Conservation (phyloP, 2,888 invertebrate species). For the Phengaris alcon region DNA sequence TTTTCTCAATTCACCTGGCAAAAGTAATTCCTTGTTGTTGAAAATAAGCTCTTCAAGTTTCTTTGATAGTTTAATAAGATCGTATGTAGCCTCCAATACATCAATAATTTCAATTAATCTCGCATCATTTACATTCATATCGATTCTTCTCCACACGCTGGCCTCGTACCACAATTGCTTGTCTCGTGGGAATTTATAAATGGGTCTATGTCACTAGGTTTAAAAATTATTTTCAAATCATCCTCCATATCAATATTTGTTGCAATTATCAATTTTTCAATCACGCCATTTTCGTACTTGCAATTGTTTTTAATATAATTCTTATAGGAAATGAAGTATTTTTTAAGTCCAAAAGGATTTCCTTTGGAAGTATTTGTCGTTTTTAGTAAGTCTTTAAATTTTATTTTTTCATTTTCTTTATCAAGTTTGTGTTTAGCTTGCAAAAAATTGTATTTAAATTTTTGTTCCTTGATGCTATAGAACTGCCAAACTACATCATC, state of each 20-base stretch:
- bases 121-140: neutral
- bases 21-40: neutral
- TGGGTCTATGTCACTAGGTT: neutral
- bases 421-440: constrained; percentile 25
- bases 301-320: constrained; percentile 1
- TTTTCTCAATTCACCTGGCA: neutral
- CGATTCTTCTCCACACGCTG: constrained; percentile 5
- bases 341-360: constrained; percentile 20
- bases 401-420: constrained; percentile 12
- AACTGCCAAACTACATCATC: constrained; percentile 29
- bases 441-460: constrained; percentile 24
- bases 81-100: neutral
- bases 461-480: neutral
- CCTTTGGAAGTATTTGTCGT: neutral
- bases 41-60: neutral
- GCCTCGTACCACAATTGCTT: neutral
- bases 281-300: neutral
- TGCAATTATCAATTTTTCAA: neutral
- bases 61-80: constrained; percentile 9
- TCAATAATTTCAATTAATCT: neutral
- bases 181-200: neutral
- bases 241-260: constrained; percentile 11
- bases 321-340: constrained; percentile 25
- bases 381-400: constrained; percentile 17
- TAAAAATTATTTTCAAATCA: neutral